phyloP scores from a whole-genome alignment of 1,140 invertebrate species.

The Lucilia cuprina region DNA sequence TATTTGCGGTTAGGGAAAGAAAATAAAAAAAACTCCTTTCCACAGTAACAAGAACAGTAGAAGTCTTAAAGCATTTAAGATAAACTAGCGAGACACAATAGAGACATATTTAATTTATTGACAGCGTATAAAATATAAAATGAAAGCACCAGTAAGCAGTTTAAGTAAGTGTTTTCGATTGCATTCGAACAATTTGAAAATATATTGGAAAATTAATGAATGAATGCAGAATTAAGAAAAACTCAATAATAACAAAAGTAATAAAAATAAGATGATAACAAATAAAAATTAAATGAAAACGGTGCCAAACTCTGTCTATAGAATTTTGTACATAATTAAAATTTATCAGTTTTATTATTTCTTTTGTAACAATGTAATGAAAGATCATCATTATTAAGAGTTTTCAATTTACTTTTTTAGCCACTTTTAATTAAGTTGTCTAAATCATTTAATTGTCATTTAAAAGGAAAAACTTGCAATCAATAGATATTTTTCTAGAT shows the following conservation, averaged over 20 bases:
- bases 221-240: background rate
- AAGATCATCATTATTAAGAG: no score
- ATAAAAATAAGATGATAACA: no score
- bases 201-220: background rate
- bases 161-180: background rate
- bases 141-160: background rate
- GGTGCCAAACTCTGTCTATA: no score
- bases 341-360: no score
- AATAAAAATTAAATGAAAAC: no score
- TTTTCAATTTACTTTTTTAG: no score
- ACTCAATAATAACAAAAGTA: background rate
- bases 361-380: no score
- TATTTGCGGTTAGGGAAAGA: background rate
- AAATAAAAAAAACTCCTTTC: background rate
- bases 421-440: no score
- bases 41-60: background rate
- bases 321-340: no score
- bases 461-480: no score
- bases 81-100: conserved; percentile 9
- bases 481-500: no score
- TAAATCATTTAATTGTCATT: no score
- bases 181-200: background rate
- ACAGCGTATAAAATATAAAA: background rate
- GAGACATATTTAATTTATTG: conserved; percentile 8
- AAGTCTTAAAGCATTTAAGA: background rate